Percentiles rank a stretch among this genome's conserved stretches.
phyloP scores from a whole-genome alignment of 2,797 vertebrate species.

The Rhodeus uyekii region DNA sequence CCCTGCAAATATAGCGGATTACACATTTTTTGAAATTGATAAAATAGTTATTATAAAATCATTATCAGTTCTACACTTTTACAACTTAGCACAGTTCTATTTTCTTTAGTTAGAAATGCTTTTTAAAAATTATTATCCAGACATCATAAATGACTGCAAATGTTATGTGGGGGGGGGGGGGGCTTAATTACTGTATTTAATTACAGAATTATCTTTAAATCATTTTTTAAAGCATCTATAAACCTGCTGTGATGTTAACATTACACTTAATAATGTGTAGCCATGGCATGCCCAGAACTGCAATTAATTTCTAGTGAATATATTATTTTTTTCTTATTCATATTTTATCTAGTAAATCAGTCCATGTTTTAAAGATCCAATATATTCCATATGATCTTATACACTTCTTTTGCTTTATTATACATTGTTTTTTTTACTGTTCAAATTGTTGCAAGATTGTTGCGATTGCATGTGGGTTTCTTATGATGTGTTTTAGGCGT shows the following conservation, averaged over 20 bases:
- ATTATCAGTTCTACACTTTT: background rate
- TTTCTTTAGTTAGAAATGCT: background rate
- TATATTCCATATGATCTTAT: background rate
- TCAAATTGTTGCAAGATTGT: background rate
- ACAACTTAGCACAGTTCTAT: background rate
- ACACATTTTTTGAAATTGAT: background rate
- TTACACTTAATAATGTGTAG: background rate
- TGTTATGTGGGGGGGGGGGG: too few relatives aligned
- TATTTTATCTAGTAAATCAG: background rate
- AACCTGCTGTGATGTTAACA: background rate
- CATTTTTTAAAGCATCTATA: background rate
- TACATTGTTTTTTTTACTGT: background rate
- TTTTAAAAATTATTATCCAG: background rate
- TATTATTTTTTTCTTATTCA: background rate
- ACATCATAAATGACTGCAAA: background rate
- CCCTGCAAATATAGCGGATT: background rate
- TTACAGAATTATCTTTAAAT: background rate
- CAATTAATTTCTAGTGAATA: background rate
- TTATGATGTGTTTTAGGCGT: background rate
- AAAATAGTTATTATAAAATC: background rate
- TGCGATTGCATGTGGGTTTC: background rate
- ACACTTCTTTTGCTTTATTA: background rate
- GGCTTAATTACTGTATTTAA: background rate
- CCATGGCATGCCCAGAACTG: background rate
- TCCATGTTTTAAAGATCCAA: background rate